phyloP scores from a whole-genome alignment of 2,797 vertebrate species.

The Phaenicophaeus curvirostris region DNA sequence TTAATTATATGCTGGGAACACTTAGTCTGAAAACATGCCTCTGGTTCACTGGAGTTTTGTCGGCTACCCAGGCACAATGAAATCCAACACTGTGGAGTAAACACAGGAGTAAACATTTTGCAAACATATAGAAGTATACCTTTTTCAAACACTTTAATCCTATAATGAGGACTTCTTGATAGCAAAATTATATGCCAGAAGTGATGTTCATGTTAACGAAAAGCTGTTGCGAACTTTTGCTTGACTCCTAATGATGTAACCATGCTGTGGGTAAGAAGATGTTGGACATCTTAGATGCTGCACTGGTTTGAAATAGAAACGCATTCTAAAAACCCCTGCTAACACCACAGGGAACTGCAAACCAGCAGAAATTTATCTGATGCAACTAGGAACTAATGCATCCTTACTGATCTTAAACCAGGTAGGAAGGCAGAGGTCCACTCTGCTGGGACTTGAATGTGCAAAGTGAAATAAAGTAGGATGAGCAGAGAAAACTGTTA shows the following conservation, averaged over 20 bases:
- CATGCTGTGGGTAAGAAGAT: not conserved
- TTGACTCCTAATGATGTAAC: not conserved
- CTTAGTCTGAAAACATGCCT: conserved; percentile 28
- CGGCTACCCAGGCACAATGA: not conserved
- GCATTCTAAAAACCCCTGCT: not conserved
- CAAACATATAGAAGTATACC: not conserved
- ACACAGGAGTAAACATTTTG: not conserved
- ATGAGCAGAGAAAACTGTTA: not conserved
- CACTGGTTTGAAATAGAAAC: not conserved
- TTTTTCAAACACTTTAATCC: not conserved
- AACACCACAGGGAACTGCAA: not conserved
- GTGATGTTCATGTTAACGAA: not conserved
- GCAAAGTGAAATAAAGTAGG: not conserved
- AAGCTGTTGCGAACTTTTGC: not conserved
- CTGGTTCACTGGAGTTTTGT: not conserved
- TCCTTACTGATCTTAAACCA: not conserved
- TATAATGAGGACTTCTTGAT: not conserved
- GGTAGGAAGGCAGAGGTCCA: not conserved
- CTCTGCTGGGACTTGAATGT: not conserved
- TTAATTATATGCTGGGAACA: conserved; percentile 42
- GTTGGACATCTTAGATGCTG: not conserved
- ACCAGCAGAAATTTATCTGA: not conserved
- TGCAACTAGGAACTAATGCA: not conserved
- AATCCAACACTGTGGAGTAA: not conserved
- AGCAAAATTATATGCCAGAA: not conserved